Conservation (phyloP, 2,113 vertebrate genomes). For the Marmota monax region DNA sequence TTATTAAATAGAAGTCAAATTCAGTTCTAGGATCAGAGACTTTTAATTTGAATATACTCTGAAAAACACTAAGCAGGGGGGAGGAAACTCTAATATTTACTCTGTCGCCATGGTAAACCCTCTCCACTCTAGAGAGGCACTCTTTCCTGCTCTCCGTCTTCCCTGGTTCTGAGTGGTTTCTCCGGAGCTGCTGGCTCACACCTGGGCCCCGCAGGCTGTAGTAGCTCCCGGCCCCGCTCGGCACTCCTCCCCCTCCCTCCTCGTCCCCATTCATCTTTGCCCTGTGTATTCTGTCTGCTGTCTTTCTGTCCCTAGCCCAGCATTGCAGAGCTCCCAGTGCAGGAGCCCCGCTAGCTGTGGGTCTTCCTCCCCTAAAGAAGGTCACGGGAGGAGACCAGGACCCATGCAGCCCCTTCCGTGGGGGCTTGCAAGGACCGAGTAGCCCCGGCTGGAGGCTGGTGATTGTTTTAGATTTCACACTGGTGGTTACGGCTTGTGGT, state of each 20-base stretch:
- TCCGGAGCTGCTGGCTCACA: not conserved
- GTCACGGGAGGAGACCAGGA: not conserved
- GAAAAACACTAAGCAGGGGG: not conserved
- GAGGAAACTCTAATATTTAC: not conserved
- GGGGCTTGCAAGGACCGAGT: not conserved
- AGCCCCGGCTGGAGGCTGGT: rapidly evolving
- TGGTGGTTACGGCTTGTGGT: not conserved
- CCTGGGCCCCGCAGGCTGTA: not conserved
- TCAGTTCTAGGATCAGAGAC: not conserved
- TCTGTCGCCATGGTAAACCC: slow-evolving; percentile 5
- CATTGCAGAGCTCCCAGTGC: rapidly evolving
- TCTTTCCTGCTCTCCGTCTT: not conserved
- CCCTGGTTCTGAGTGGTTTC: not conserved
- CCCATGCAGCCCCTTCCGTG: rapidly evolving
- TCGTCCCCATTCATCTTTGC: not conserved
- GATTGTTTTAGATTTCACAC: not conserved
- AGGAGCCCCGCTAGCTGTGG: rapidly evolving
- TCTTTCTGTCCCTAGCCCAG: not conserved
- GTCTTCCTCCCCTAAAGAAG: not conserved
- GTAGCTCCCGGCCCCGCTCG: no score
- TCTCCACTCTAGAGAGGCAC: not conserved
- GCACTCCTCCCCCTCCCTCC: rapidly evolving
- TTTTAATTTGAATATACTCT: slow-evolving; percentile 11
- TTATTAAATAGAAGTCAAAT: not conserved
- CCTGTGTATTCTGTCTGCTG: not conserved